A percentile compares a stretch with the other conserved stretches of the same genome.
phyloP scores from a whole-genome alignment of 2,113 vertebrate species.

The Rhinolophus ferrumequinum region DNA sequence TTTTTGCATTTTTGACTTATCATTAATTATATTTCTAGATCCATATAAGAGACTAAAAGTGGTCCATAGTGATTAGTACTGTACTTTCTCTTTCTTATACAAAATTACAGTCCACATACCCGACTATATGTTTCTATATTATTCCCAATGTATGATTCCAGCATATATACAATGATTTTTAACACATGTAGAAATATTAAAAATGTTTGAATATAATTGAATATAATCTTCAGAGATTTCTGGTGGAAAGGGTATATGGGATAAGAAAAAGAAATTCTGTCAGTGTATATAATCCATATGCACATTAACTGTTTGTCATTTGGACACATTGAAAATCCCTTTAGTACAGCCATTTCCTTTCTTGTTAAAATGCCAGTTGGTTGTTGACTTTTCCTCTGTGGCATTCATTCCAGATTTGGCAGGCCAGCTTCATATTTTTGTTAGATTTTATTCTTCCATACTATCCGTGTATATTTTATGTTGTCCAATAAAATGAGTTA shows the following conservation, averaged over 20 bases:
- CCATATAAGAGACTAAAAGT: not conserved
- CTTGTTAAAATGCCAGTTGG: not conserved
- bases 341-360: not conserved
- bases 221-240: not conserved
- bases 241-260: not conserved
- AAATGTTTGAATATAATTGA: not conserved
- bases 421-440: not conserved
- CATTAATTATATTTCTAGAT: not conserved
- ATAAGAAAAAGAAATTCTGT: not conserved
- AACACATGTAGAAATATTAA: not conserved
- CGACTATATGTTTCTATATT: not conserved
- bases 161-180: not conserved
- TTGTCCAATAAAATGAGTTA: constrained; percentile 52
- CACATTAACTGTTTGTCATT: not conserved
- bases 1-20: constrained; percentile 5
- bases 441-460: not conserved
- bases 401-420: not conserved
- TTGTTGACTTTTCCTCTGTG: not conserved
- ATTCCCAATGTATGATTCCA: not conserved
- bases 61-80: not conserved
- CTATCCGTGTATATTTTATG: constrained; percentile 71
- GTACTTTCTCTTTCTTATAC: not conserved
- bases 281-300: not conserved
- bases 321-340: not conserved
- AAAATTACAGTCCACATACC: not conserved